Evolutionary conservation across 2,888 invertebrate species (phyloP).

Genomic region (Fragum sueziense): DNA sequence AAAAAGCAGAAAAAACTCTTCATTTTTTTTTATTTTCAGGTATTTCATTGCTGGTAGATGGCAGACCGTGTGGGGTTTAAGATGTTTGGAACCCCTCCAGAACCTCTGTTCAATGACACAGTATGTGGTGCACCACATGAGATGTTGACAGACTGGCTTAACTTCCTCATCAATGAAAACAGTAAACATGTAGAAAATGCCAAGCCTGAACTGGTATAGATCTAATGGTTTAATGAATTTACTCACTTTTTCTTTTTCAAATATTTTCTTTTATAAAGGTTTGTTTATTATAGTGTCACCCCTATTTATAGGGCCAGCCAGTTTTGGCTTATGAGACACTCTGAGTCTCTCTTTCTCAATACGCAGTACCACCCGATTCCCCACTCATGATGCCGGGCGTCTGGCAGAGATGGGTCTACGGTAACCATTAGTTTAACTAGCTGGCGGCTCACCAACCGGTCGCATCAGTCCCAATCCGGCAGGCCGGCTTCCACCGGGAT

Average conservation of each 20-base stretch:
- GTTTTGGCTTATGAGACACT: no score
- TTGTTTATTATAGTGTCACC: no score
- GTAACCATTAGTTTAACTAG: no score
- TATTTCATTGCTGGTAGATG: background rate
- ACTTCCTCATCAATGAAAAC: conserved; percentile 65
- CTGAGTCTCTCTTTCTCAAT: background rate
- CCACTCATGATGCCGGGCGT: no score
- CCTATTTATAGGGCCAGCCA: no score
- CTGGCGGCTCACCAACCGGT: no score
- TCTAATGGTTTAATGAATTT: no score
- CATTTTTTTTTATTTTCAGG: no score
- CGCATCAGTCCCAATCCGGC: background rate
- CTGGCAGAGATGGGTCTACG: no score
- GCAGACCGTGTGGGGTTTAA: background rate
- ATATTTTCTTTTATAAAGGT: background rate
- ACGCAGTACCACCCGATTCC: background rate
- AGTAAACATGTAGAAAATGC: conserved; percentile 40
- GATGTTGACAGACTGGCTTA: conserved; percentile 72
- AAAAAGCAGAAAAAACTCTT: no score
- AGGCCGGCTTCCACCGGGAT: no score
- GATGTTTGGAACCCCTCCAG: conserved; percentile 67
- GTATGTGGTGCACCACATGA: conserved; percentile 61
- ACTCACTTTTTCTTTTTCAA: background rate
- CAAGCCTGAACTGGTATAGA: conserved; percentile 41
- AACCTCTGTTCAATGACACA: conserved; percentile 70